Evolutionary conservation across 2,113 vertebrate genomes (phyloP).

Genomic region (Corythoichthys haematopterus): DNA sequence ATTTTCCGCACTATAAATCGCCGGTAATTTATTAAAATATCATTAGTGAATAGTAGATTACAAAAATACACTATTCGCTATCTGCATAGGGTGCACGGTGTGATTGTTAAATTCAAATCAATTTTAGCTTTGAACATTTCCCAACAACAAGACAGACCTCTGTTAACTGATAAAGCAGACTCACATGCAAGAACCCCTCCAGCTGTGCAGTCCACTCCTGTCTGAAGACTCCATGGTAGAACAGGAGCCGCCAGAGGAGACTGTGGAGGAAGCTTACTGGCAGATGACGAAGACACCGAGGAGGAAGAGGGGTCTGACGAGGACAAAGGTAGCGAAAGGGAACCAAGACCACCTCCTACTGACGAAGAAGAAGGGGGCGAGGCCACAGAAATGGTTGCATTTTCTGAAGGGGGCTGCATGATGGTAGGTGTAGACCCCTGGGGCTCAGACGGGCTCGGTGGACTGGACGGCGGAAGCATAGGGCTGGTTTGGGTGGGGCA

Average conservation of each 20-base stretch:
- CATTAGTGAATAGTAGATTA: not conserved
- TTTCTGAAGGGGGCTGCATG: constrained; percentile 55
- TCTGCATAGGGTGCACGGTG: not conserved
- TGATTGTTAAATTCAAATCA: not conserved
- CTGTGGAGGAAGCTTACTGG: constrained; percentile 63
- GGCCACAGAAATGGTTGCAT: constrained; percentile 51
- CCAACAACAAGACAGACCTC: not conserved
- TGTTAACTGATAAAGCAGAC: constrained; percentile 35
- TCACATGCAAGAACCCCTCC: constrained; percentile 87
- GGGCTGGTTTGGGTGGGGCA: constrained; percentile 56
- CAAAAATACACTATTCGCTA: not conserved
- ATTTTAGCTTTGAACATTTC: not conserved
- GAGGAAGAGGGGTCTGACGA: constrained; percentile 69
- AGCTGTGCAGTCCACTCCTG: constrained; percentile 85
- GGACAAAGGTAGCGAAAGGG: constrained; percentile 57
- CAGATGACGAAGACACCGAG: constrained; percentile 72
- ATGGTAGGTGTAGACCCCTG: constrained; percentile 48
- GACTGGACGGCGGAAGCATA: constrained; percentile 47
- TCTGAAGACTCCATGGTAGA: constrained; percentile 85
- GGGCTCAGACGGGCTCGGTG: constrained; percentile 38
- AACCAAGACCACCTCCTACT: constrained; percentile 35
- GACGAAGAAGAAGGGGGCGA: constrained; percentile 70
- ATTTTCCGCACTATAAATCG: not conserved
- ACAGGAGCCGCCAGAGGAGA: constrained; percentile 61
- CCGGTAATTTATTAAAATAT: not conserved